Evolutionary conservation across 2,113 vertebrate genomes (phyloP), one percentile per base, ranked within the genome.

Genomic region (Tenebrosternarchus preto): DNA sequence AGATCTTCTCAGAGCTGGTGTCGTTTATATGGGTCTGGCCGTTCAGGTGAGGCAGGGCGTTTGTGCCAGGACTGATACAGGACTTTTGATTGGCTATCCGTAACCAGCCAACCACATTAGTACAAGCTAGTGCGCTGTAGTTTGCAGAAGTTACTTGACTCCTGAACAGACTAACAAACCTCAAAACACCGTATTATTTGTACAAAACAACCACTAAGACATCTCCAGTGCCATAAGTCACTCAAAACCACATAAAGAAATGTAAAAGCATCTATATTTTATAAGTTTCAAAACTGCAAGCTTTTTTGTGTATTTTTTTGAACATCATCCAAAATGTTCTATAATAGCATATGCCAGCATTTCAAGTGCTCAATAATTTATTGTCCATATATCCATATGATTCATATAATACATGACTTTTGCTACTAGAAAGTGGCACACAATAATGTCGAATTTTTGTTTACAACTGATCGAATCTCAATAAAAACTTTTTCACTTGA

Each of bases 41-140:
- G 80, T 81, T 83, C 89, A 91, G 89, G 89, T 92, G 82, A 83
- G 79, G 73, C 75, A 2, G 77, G 77, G 71, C 77, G 73, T 80
- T 84, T 85, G 80, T 83, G 63, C 76, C 25, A 25, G 16, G 6
- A 16, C 80, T 79, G 17, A 43, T 73, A 55, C 60, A 60, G 63
- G 33, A 71, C n/a, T 73, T 77, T 79, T 24, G 68, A 72, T 6
- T 81, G 74, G 57, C 17, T 75, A 50, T 53, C 71, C 39, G 46
- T 29, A 61, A 75, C 85, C 85, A 88, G 82, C 86, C 81, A 78
- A 76, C 71, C 71, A 64, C 46, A 17, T 59, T 64, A 24, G 43
- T 60, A 27, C 76, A 79, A 72, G 71, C 46, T 59, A 46, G 56
- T 43, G 67, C 22, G 68, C 22, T 50, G 43, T 24, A 53, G 31